A percentile compares a stretch with the other conserved stretches of the same genome.
These are phyloP conservation scores for Trichechus manatus DNA, from an alignment of 2,113 vertebrate genomes.

Conservation along the genomic window DNA sequence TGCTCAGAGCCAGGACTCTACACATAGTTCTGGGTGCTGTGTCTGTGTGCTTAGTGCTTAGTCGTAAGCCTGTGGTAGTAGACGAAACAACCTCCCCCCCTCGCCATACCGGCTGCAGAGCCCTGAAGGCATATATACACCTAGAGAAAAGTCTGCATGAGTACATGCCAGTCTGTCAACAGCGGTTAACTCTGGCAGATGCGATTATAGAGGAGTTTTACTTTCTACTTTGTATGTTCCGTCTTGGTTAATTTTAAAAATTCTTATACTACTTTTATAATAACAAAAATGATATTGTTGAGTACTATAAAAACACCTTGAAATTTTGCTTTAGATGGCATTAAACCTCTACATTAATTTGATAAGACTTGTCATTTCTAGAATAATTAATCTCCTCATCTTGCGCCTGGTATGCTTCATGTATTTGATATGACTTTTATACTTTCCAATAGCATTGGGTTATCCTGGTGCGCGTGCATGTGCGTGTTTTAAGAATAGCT, in stretches of 20 bases:
- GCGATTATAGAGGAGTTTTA: background rate
- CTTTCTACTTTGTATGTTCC: background rate
- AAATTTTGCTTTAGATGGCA: conserved; percentile 9
- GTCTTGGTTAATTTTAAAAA: background rate
- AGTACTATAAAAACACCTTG: background rate
- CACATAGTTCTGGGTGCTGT: background rate
- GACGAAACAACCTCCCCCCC: background rate
- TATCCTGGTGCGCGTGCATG: background rate
- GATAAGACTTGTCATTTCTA: background rate
- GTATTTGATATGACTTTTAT: background rate
- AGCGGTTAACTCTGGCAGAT: background rate
- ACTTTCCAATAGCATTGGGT: background rate
- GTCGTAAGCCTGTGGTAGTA: background rate
- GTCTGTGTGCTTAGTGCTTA: too few species aligned
- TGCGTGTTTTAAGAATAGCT: background rate
- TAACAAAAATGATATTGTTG: background rate
- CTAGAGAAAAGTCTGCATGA: background rate
- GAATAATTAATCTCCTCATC: conserved; percentile 23
- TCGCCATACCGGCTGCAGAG: background rate
- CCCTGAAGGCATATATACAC: background rate
- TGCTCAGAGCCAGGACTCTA: background rate
- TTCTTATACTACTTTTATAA: background rate
- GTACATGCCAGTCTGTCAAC: background rate
- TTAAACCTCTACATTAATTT: conserved; percentile 33
- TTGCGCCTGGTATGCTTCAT: background rate